Conservation (phyloP, 1,140 invertebrate genomes). For the Brachionus rubens region DNA sequence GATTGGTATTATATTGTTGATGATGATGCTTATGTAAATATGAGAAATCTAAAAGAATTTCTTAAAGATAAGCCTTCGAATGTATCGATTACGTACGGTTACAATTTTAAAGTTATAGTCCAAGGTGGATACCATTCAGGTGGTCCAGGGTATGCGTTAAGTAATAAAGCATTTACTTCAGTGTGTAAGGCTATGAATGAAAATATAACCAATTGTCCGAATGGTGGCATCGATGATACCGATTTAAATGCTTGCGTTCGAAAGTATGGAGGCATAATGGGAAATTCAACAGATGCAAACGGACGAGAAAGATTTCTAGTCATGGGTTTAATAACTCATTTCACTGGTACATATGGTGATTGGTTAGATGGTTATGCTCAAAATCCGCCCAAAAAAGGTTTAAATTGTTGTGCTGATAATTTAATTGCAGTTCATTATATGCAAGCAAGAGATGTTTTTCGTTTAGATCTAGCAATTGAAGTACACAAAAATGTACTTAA, state of each 20-base stretch:
- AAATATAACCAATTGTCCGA: not conserved
- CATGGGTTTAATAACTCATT: constrained; percentile 12
- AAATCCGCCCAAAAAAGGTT: not conserved
- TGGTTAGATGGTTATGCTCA: not conserved
- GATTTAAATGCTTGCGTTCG: not conserved
- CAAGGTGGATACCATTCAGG: constrained; percentile 43
- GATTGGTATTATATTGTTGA: constrained; percentile 94
- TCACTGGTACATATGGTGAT: not conserved
- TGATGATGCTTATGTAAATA: constrained; percentile 77
- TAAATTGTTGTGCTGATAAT: constrained; percentile 5
- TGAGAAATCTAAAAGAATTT: constrained; percentile 60
- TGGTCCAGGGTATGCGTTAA: constrained; percentile 56
- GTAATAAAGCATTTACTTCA: not conserved
- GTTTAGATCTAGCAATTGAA: not conserved
- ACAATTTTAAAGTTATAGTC: constrained; percentile 33
- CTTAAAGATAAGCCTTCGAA: constrained; percentile 50
- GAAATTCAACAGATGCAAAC: not conserved
- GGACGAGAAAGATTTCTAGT: constrained; percentile 13
- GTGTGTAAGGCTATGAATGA: not conserved
- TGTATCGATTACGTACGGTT: constrained; percentile 48
- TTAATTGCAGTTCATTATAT: constrained; percentile 9
- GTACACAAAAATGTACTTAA: not conserved
- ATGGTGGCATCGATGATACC: not conserved
- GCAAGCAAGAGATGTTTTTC: not conserved
- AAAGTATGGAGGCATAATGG: not conserved